A percentile compares a stretch with the other conserved stretches of the same genome.
phyloP scores from a whole-genome alignment of 2,113 vertebrate genomes.

The Prionailurus viverrinus region DNA sequence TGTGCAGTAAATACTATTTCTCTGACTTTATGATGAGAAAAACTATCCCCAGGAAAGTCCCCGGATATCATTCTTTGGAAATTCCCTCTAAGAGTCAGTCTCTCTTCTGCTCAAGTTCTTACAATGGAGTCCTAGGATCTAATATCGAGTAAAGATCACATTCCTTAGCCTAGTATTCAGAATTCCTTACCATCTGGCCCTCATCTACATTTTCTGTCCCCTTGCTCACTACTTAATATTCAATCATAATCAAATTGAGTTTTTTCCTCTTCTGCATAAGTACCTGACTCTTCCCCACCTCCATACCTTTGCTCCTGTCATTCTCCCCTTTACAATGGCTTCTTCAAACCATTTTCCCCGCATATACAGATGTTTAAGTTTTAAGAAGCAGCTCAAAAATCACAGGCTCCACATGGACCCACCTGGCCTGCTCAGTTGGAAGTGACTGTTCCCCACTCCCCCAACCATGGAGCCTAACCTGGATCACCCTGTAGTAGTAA shows the following conservation, averaged over 20 bases:
- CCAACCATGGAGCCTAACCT: not conserved
- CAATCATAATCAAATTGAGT: not conserved
- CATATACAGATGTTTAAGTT: not conserved
- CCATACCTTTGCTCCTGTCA: not conserved
- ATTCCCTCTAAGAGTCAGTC: constrained; percentile 40
- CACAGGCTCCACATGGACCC: not conserved
- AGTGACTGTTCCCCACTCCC: not conserved
- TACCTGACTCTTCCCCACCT: not conserved
- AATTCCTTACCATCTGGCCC: not conserved
- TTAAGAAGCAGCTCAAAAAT: not conserved
- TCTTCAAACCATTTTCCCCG: not conserved
- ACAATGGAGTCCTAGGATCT: constrained; percentile 26
- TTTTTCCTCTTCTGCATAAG: not conserved
- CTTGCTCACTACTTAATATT: not conserved
- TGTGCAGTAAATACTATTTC: constrained; percentile 73
- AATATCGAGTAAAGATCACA: constrained; percentile 25
- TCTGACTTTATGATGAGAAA: constrained; percentile 70
- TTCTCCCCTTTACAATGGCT: not conserved
- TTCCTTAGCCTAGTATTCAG: not conserved
- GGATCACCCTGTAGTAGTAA: accelerated
- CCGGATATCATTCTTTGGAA: constrained; percentile 67
- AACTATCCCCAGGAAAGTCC: constrained; percentile 70
- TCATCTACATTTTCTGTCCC: constrained; percentile 25
- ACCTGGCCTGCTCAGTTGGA: not conserved
- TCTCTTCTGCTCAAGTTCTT: constrained; percentile 66